phyloP scores from a whole-genome alignment of 2,797 vertebrate species.

The Picus viridis region DNA sequence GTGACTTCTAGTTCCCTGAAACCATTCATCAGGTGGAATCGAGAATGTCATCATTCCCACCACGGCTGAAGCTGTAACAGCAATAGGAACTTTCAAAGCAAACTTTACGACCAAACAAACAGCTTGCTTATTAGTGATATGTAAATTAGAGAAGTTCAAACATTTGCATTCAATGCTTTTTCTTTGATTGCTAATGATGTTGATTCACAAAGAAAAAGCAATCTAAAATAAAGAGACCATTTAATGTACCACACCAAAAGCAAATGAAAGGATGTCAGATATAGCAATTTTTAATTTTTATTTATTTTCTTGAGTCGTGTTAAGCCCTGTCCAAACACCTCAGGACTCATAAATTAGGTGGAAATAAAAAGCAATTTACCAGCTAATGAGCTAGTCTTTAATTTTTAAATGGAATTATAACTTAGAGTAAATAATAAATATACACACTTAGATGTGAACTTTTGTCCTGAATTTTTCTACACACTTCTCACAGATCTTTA shows the following conservation, averaged over 20 bases:
- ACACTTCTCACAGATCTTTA: neutral
- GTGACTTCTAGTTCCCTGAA: neutral
- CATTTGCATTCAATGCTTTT: constrained; percentile 43
- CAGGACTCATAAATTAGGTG: constrained; percentile 6
- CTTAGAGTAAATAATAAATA: neutral
- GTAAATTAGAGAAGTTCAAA: constrained; percentile 56
- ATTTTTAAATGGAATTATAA: constrained; percentile 35
- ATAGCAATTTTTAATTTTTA: neutral
- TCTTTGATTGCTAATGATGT: constrained; percentile 62
- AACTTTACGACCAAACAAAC: constrained; percentile 1
- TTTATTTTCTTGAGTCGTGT: neutral
- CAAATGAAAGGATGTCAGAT: constrained; percentile 20
- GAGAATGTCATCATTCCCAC: neutral
- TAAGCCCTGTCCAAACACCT: constrained; percentile 40
- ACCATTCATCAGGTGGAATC: neutral
- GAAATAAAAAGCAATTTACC: constrained; percentile 23
- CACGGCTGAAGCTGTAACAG: neutral
- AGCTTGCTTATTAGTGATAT: constrained; percentile 9
- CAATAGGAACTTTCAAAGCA: neutral
- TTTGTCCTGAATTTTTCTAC: neutral
- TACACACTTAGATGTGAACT: neutral
- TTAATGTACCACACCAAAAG: constrained; percentile 45
- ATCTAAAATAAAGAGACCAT: constrained; percentile 32
- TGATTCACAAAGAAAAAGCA: constrained; percentile 32
- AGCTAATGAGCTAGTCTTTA: constrained; percentile 12